Evolutionary conservation across 2,797 vertebrate genomes (phyloP), one percentile per base, ranked within the genome.

Genomic region (Helicolenus hilgendorfi): DNA sequence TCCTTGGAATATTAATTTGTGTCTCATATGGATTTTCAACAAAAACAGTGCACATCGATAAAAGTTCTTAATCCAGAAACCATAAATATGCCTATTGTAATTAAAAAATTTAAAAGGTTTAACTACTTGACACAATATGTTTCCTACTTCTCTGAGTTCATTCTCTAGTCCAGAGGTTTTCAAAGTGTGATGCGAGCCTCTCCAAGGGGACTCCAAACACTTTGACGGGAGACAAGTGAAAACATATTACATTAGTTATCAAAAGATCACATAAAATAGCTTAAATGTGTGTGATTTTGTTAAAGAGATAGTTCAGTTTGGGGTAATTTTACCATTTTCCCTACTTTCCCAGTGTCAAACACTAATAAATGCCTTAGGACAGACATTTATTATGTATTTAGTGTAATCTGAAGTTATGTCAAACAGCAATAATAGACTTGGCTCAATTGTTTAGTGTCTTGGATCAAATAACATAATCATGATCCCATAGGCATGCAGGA

Each of bases 371-470:
- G 45, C 18, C 45, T 49, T 49, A 18, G 18, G 45, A 49, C 45
- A 49, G 18, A 49, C 45, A 49, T 49, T 20, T 49, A 20, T 8
- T 49, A 20, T 49, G 45, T 49, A 49, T 49, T 49, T 3, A 3
- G 0, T 49, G 45, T 49, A 49, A 15, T 18, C 41, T 20, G 45
- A 49, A 20, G 45, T 49, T 49, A 0, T 49, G 41, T 49, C 41
- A 18, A 49, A 49, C 41, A 49, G 41, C 41, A 45, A 45, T 45
- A 45, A 45, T 7, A 15, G 0, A 45, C 41, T 45, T 45, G 41
- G 41, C 0, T 45, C 15, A 45, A 0, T 45, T 15, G 0, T 45
- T 45, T 15, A 45, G 41, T 18, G 15, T 18, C 41, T 45, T 0
- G 15, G 41, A 45, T 45, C 41, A 45, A 45, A 45, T 45, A 45